phyloP scores from a whole-genome alignment of 2,797 vertebrate genomes.

The Rhinophrynus dorsalis region DNA sequence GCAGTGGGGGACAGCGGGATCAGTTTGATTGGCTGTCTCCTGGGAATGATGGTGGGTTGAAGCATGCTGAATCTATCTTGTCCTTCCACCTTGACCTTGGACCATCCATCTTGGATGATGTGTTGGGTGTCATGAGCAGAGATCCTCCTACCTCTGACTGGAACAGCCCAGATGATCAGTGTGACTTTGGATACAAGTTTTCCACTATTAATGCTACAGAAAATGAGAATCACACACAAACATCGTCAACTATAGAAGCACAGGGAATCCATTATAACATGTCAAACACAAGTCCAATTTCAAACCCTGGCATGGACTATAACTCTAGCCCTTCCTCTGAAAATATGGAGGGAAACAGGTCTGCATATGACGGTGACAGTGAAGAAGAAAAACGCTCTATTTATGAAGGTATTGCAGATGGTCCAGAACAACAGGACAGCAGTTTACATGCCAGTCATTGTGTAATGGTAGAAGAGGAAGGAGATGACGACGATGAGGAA shows the following conservation, averaged over 20 bases:
- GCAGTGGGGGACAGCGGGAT: conserved; percentile 8
- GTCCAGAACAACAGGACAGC: conserved; percentile 49
- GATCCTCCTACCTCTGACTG: conserved; percentile 45
- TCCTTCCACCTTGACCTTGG: conserved; percentile 88
- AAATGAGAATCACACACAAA: background rate
- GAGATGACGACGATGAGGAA: conserved; percentile 79
- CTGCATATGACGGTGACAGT: conserved; percentile 17
- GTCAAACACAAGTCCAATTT: conserved; percentile 1
- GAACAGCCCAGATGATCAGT: conserved; percentile 54
- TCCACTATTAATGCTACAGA: background rate
- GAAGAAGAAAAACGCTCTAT: conserved; percentile 42
- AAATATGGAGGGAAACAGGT: conserved; percentile 6
- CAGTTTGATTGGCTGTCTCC: conserved; percentile 29
- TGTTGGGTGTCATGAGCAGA: conserved; percentile 87
- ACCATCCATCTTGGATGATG: conserved; percentile 89
- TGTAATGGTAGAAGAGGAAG: conserved; percentile 59
- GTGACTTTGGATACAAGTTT: conserved; percentile 34
- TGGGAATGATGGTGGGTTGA: conserved; percentile 56
- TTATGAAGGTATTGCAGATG: conserved; percentile 38
- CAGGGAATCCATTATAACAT: conserved; percentile 31
- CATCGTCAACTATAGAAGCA: background rate
- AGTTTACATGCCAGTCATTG: conserved; percentile 50
- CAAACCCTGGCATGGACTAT: conserved; percentile 3
- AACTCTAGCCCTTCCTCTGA: background rate
- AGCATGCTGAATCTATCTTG: conserved; percentile 75